Conservation (phyloP, 2,797 vertebrate genomes). For the Argentina silus region DNA sequence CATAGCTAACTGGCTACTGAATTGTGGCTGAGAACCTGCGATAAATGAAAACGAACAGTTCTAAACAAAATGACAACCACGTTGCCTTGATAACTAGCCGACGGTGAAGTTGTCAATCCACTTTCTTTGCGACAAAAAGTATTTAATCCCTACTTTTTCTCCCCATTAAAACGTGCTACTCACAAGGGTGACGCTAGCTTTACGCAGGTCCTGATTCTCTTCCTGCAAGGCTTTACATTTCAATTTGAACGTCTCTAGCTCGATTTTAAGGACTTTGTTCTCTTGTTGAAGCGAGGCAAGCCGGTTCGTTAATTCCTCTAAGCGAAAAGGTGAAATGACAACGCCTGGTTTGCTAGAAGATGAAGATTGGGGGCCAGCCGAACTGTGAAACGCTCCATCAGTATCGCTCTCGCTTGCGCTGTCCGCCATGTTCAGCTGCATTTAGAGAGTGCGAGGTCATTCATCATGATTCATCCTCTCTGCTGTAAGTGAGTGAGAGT, state of each 20-base stretch:
- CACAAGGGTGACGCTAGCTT: slow-evolving; percentile 89
- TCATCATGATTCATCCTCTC: no score
- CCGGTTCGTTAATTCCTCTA: slow-evolving; percentile 87
- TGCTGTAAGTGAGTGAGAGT: no score
- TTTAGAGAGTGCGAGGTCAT: no score
- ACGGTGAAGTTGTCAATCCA: no score
- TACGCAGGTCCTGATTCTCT: slow-evolving; percentile 88
- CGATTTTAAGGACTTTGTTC: slow-evolving; percentile 91
- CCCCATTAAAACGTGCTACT: no score
- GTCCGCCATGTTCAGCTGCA: slow-evolving; percentile 60
- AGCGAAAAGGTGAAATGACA: slow-evolving; percentile 85
- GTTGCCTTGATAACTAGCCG: no score
- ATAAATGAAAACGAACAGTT: no score
- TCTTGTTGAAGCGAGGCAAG: slow-evolving; percentile 88
- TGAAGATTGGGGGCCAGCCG: slow-evolving; percentile 68
- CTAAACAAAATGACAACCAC: no score
- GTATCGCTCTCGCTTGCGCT: slow-evolving; percentile 75
- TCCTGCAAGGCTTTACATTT: slow-evolving; percentile 88
- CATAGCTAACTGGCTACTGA: no score
- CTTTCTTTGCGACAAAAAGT: no score
- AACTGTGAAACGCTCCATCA: slow-evolving; percentile 64
- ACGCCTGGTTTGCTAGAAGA: slow-evolving; percentile 76
- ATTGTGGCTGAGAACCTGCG: no score
- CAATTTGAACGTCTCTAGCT: slow-evolving; percentile 89
- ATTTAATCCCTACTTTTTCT: no score